These are phyloP conservation scores for Caenorhabditis uteleia DNA, from an alignment of 2,888 invertebrate species.

Conservation along the genomic window DNA sequence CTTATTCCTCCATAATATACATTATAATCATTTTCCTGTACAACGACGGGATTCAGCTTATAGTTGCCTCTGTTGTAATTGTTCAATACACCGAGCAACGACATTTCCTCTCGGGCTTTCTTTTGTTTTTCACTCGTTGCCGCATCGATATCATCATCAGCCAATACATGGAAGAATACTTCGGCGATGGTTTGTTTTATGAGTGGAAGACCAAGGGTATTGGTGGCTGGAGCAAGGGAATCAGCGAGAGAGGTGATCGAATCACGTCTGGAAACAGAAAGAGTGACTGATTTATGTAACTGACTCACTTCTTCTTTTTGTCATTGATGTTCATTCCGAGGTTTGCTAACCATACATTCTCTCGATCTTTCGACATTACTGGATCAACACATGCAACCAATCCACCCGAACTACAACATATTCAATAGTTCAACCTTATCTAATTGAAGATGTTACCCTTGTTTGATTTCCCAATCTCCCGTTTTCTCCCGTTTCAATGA, in stretches of 20 bases:
- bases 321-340: constrained; percentile 67
- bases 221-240: constrained; percentile 62
- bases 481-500: constrained; percentile 63
- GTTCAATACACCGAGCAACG: constrained; percentile 67
- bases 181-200: constrained; percentile 67
- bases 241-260: constrained; percentile 16
- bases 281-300: not conserved
- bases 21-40: constrained; percentile 60
- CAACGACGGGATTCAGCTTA: constrained; percentile 69
- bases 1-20: constrained; percentile 43
- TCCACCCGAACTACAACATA: constrained; percentile 64
- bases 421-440: not conserved
- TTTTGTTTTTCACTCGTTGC: constrained; percentile 44
- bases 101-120: constrained; percentile 65
- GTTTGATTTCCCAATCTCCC: constrained; percentile 65
- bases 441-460: constrained; percentile 19
- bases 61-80: constrained; percentile 68
- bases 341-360: constrained; percentile 69
- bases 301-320: constrained; percentile 39
- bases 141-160: constrained; percentile 65
- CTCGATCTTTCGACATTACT: constrained; percentile 67
- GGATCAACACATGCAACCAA: constrained; percentile 69
- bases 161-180: constrained; percentile 66
- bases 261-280: constrained; percentile 21
- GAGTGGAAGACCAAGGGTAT: constrained; percentile 68